Evolutionary conservation across 2,113 vertebrate genomes (phyloP).

Genomic region (Amblyornis subalaris): DNA sequence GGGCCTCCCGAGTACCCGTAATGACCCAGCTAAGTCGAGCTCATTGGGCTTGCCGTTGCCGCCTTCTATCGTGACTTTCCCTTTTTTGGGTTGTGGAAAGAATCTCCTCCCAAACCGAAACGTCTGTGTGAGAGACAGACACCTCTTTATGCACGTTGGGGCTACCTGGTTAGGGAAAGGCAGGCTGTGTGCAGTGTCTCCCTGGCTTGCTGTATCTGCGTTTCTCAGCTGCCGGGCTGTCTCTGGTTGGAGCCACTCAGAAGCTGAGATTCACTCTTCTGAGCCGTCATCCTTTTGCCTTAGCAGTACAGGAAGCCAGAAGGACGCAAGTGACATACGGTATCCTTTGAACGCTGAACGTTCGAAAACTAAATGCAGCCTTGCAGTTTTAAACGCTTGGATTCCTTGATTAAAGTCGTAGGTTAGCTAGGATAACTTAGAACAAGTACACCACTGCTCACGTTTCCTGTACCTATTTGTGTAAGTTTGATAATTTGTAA

Average conservation of each 20-base stretch:
- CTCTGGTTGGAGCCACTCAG: not conserved
- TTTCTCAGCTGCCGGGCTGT: not conserved
- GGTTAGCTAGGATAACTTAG: not conserved
- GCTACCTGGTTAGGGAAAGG: not conserved
- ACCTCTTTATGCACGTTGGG: not conserved
- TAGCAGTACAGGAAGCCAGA: not conserved
- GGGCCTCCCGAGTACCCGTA: not conserved
- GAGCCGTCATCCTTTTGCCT: not conserved
- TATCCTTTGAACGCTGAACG: not conserved
- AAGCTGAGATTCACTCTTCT: not conserved
- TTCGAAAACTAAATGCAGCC: not conserved
- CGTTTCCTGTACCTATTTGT: not conserved
- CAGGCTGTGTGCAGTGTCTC: not conserved
- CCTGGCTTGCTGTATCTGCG: not conserved
- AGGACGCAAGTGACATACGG: accelerated
- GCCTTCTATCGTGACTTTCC: not conserved
- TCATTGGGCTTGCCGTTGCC: not conserved
- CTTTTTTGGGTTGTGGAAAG: not conserved
- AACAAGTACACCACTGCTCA: not conserved
- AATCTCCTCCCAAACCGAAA: not conserved
- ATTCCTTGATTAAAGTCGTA: not conserved
- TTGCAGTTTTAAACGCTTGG: not conserved
- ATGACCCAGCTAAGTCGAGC: not conserved
- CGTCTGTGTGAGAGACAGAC: not conserved
- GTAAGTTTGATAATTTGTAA: not conserved